phyloP scores from a whole-genome alignment of 2,113 vertebrate species.

The Psittacus erithacus region DNA sequence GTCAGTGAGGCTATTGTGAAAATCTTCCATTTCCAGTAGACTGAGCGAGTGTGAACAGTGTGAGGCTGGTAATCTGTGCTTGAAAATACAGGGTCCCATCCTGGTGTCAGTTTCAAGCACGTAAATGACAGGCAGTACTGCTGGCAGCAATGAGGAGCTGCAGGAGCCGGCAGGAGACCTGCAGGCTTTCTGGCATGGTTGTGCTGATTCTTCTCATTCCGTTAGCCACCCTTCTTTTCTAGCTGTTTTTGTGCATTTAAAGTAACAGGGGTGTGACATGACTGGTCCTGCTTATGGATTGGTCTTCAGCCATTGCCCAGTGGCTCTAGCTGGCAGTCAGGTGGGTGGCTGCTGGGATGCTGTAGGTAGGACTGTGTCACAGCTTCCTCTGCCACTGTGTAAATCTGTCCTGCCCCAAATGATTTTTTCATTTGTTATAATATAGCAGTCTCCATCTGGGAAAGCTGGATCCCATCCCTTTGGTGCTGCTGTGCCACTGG shows the following conservation, averaged over 20 bases:
- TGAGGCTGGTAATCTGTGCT: neutral
- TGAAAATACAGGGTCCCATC: neutral
- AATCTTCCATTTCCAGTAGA: neutral
- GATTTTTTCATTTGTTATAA: neutral
- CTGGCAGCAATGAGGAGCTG: neutral
- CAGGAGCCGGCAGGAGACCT: neutral
- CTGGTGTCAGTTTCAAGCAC: neutral
- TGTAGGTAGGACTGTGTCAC: neutral
- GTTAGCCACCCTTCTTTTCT: neutral
- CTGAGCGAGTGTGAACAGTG: neutral
- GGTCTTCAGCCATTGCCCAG: fast-evolving
- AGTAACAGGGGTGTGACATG: neutral
- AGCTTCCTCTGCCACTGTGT: neutral
- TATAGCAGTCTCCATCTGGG: neutral
- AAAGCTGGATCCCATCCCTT: neutral
- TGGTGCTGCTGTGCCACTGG: neutral
- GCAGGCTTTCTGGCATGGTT: neutral
- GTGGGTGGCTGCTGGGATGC: neutral
- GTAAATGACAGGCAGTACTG: neutral
- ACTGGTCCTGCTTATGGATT: neutral
- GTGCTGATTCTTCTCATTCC: neutral
- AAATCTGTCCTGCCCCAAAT: neutral
- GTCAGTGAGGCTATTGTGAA: neutral
- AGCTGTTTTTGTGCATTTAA: neutral
- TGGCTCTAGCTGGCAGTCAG: neutral